phyloP scores from a whole-genome alignment of 2,888 invertebrate genomes.

The Bibio marci region DNA sequence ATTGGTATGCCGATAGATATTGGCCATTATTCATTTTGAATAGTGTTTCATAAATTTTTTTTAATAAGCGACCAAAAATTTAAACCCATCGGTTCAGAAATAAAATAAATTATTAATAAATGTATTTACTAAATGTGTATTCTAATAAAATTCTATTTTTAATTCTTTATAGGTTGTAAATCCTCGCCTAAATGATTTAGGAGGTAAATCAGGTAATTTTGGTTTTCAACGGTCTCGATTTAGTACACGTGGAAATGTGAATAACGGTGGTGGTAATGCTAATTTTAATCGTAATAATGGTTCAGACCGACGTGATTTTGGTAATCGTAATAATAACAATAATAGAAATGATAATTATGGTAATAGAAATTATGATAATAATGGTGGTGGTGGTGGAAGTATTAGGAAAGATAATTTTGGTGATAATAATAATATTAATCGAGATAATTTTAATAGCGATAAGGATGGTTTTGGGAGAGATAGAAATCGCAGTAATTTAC shows the following conservation, averaged over 20 bases:
- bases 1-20: too few species aligned
- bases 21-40: too few species aligned
- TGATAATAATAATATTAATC: too few species aligned
- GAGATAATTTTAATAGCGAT: too few species aligned
- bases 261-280: not conserved
- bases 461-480: too few species aligned
- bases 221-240: slow-evolving; percentile 9
- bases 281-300: not conserved
- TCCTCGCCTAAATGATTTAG: slow-evolving; percentile 67
- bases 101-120: too few species aligned
- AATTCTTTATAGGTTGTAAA: slow-evolving; percentile 50
- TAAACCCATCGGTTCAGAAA: too few species aligned
- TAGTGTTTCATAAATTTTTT: too few species aligned
- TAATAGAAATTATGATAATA: not conserved
- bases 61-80: too few species aligned
- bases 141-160: slow-evolving; percentile 1
- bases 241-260: not conserved
- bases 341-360: slow-evolving; percentile 4
- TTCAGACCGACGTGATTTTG: not conserved
- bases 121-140: too few species aligned
- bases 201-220: slow-evolving; percentile 23
- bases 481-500: too few species aligned
- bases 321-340: slow-evolving; percentile 2
- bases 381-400: not conserved
- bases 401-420: too few species aligned